phyloP scores from a whole-genome alignment of 2,797 vertebrate species.

The Sebastes hubbsi region DNA sequence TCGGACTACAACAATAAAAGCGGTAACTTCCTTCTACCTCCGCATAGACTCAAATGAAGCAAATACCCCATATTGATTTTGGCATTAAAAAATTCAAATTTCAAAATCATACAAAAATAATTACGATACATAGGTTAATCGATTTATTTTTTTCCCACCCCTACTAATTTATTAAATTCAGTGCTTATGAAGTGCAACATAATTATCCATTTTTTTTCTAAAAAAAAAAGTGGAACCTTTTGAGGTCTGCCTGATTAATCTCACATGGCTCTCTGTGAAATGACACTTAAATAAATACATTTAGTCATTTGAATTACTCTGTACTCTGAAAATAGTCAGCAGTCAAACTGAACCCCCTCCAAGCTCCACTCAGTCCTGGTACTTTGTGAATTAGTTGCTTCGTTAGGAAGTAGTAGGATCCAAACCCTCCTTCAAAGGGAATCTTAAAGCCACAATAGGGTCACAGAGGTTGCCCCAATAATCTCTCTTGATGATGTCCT shows the following conservation, averaged over 20 bases:
- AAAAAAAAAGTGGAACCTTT: neutral
- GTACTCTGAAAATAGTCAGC: neutral
- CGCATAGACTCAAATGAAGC: too few relatives aligned
- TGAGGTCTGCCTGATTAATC: neutral
- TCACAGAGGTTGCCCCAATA: constrained; percentile 78
- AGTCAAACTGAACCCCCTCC: neutral
- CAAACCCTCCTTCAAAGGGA: constrained; percentile 76
- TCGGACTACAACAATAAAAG: too few relatives aligned
- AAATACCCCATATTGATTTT: too few relatives aligned
- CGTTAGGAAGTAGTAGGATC: constrained; percentile 59
- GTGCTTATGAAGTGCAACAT: neutral
- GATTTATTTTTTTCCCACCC: too few relatives aligned
- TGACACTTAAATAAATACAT: neutral
- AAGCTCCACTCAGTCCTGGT: neutral
- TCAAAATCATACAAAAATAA: too few relatives aligned
- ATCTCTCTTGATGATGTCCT: constrained; percentile 82
- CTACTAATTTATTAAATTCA: neutral
- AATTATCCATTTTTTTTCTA: neutral
- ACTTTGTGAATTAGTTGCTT: constrained; percentile 58
- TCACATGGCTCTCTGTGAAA: neutral
- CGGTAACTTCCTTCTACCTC: too few relatives aligned
- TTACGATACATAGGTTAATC: too few relatives aligned
- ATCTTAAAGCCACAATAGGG: constrained; percentile 77
- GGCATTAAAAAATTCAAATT: too few relatives aligned
- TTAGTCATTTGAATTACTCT: neutral